Evolutionary conservation across 2,113 vertebrate species (phyloP).

Genomic region (Athene noctua): DNA sequence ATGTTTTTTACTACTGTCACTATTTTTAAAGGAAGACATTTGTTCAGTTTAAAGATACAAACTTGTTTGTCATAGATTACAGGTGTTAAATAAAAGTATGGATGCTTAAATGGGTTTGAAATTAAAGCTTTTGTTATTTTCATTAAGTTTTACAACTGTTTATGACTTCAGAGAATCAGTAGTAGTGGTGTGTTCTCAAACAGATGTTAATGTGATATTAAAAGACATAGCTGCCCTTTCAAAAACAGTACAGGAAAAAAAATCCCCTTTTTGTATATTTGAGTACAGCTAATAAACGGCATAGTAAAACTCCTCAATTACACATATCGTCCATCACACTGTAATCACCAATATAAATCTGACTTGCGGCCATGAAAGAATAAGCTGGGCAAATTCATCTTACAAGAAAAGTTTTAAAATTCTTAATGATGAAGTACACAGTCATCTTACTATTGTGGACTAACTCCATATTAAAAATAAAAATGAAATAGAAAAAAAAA

Average conservation of each 20-base stretch:
- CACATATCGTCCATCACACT: accelerated
- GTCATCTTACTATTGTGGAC: not conserved
- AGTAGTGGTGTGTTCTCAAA: not conserved
- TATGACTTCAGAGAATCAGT: not conserved
- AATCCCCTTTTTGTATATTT: not conserved
- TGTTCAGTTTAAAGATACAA: not conserved
- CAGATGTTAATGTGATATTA: not conserved
- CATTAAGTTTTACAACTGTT: not conserved
- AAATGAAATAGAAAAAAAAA: not conserved
- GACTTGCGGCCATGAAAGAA: not conserved
- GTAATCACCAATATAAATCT: not conserved
- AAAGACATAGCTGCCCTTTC: not conserved
- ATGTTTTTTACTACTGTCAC: not conserved
- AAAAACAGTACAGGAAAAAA: not conserved
- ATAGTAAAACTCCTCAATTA: not conserved
- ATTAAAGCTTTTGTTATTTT: not conserved
- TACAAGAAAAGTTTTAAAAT: not conserved
- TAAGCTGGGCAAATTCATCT: not conserved
- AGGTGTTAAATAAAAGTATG: not conserved
- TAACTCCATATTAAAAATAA: not conserved
- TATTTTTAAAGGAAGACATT: not conserved
- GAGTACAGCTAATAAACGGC: not conserved
- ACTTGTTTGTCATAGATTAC: not conserved
- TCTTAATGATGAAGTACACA: not conserved
- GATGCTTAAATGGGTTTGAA: not conserved